Percentiles rank a stretch among this genome's conserved stretches.
Evolutionary conservation across 1,140 invertebrate species (phyloP).

Genomic region (Odontomachus brunneus): DNA sequence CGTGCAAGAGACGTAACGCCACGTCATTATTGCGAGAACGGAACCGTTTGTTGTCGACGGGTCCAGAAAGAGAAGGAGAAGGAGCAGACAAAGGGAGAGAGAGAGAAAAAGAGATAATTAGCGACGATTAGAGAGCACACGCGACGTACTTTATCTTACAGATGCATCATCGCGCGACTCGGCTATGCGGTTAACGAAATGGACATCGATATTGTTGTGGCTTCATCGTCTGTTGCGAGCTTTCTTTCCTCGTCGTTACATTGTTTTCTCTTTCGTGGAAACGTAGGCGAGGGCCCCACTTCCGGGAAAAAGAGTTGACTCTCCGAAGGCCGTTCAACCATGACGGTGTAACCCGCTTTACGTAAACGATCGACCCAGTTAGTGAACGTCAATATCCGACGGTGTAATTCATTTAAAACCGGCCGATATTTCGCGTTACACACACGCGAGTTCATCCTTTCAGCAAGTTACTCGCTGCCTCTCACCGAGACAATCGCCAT

Average conservation of each 20-base stretch:
- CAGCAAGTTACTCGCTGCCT: no score
- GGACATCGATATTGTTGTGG: no score
- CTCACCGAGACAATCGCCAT: no score
- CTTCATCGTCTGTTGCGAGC: background rate
- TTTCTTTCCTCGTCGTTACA: background rate
- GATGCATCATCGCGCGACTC: background rate
- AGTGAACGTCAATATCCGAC: conserved; percentile 19
- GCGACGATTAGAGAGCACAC: conserved; percentile 23
- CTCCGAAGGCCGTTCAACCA: conserved; percentile 1
- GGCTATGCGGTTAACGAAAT: background rate
- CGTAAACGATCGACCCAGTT: conserved; percentile 41
- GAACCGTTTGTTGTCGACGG: conserved; percentile 12
- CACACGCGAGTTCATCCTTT: no score
- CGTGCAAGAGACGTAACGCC: conserved; percentile 4
- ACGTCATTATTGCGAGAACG: conserved; percentile 8
- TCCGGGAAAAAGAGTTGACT: conserved; percentile 23
- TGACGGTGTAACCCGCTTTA: conserved; percentile 30
- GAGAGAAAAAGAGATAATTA: conserved; percentile 37
- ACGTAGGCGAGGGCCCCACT: conserved; percentile 4
- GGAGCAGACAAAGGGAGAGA: no score
- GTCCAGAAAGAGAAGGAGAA: no score
- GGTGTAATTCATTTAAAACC: conserved; percentile 49
- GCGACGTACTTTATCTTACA: background rate
- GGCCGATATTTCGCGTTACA: no score
- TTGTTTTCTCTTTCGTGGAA: background rate